Conservation (phyloP, 2,888 invertebrate species). For the Girardia tigrina region DNA sequence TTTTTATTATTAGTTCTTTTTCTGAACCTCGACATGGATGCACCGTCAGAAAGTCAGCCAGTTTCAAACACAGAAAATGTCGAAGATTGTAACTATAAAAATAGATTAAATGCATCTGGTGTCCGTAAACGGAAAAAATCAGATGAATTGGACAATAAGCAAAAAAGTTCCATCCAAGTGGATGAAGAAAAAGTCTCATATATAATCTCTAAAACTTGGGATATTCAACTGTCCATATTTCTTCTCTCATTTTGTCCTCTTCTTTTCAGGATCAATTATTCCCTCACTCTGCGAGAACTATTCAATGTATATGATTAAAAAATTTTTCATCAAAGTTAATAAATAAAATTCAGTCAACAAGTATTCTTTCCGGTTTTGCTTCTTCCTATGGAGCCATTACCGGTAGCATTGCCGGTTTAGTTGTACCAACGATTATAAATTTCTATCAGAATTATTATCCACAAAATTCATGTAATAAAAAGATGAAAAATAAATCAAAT, state of each 20-base stretch:
- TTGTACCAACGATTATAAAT: background rate
- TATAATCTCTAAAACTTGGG: background rate
- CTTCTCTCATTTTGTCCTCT: background rate
- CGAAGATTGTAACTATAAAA: too few species aligned
- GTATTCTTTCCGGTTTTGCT: background rate
- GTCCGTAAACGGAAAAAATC: background rate
- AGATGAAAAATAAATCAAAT: background rate
- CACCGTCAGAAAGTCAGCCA: background rate
- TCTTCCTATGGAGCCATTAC: background rate
- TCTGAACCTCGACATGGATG: background rate
- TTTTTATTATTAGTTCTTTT: background rate
- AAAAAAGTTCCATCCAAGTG: too few species aligned
- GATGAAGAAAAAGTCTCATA: background rate
- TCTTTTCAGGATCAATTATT: background rate
- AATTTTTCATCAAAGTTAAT: background rate
- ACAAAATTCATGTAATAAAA: background rate
- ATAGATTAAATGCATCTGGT: background rate
- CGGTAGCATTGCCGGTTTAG: background rate
- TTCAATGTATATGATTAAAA: background rate
- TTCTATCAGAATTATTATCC: background rate
- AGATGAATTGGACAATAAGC: too few species aligned
- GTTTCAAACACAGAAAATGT: background rate
- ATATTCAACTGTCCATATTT: background rate
- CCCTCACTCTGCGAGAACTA: background rate
- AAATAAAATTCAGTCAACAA: background rate